These are phyloP conservation scores for Orcinus orca DNA, from an alignment of 2,113 vertebrate species.

Conservation along the genomic window DNA sequence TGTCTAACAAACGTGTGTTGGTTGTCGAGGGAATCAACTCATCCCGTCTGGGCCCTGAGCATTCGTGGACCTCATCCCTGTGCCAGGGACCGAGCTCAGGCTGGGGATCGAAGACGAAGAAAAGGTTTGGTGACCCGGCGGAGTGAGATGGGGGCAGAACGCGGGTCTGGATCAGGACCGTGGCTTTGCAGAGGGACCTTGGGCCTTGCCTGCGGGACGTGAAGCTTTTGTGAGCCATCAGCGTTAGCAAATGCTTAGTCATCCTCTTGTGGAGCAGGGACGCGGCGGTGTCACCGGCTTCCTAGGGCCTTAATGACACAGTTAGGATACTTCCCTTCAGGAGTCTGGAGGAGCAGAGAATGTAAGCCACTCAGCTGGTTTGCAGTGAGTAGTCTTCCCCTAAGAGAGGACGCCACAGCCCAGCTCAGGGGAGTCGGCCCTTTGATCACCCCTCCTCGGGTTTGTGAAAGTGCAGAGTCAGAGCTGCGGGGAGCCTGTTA, in stretches of 20 bases:
- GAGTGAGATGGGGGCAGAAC: background rate
- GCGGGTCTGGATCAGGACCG: accelerated
- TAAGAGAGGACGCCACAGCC: background rate
- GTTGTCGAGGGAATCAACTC: background rate
- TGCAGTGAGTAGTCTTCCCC: background rate
- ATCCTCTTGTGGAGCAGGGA: background rate
- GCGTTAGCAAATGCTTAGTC: too few species aligned
- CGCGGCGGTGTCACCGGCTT: accelerated
- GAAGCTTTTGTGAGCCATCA: background rate
- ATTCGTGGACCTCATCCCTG: accelerated
- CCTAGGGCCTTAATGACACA: background rate
- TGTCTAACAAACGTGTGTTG: background rate
- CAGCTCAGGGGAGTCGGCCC: background rate
- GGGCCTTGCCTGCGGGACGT: background rate
- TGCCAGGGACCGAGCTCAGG: background rate
- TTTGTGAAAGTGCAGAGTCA: accelerated
- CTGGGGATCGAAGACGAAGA: accelerated
- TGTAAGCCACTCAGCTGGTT: background rate
- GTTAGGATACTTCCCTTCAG: too few species aligned
- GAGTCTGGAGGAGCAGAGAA: background rate
- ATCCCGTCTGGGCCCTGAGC: too few species aligned
- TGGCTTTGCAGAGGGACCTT: accelerated
- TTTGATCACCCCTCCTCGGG: accelerated
- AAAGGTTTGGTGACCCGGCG: background rate
- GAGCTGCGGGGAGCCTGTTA: accelerated